Percentiles rank a stretch among this genome's conserved stretches.
phyloP scores from a whole-genome alignment of 2,113 vertebrate species.

The Tychaedon coryphoeus region DNA sequence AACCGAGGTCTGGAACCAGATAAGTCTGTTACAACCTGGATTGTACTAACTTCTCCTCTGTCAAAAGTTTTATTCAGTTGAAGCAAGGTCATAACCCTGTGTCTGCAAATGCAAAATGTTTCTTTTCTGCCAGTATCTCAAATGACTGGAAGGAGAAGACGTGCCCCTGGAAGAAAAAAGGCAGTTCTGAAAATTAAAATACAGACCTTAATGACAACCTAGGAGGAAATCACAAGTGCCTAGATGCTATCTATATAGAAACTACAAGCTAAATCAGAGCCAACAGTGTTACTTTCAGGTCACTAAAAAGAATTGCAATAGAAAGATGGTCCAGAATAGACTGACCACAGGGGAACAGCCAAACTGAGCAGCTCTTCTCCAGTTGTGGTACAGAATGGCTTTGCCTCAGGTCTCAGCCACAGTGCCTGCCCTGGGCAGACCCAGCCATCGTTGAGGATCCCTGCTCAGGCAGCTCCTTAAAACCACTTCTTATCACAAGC shows the following conservation, averaged over 20 bases:
- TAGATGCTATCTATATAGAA: neutral
- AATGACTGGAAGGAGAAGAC: neutral
- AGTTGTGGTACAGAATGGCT: neutral
- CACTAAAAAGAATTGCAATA: neutral
- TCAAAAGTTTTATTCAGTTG: neutral
- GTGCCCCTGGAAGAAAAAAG: neutral
- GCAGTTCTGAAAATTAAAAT: neutral
- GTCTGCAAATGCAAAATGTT: neutral
- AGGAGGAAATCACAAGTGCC: neutral
- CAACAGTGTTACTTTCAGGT: neutral
- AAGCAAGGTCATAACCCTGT: neutral
- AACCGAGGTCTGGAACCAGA: neutral
- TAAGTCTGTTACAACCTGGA: neutral
- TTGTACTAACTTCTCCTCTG: neutral
- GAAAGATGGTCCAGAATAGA: neutral
- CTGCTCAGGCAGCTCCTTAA: neutral
- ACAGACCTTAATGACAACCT: neutral
- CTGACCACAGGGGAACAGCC: neutral
- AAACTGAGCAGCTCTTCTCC: neutral
- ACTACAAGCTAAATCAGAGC: neutral
- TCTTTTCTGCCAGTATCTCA: neutral
- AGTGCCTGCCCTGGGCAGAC: fast-evolving
- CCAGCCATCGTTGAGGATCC: neutral
- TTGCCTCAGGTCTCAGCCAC: neutral
- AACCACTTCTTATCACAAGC: neutral